Conservation (phyloP, 1,140 invertebrate genomes). For the Frieseomelitta varia region DNA sequence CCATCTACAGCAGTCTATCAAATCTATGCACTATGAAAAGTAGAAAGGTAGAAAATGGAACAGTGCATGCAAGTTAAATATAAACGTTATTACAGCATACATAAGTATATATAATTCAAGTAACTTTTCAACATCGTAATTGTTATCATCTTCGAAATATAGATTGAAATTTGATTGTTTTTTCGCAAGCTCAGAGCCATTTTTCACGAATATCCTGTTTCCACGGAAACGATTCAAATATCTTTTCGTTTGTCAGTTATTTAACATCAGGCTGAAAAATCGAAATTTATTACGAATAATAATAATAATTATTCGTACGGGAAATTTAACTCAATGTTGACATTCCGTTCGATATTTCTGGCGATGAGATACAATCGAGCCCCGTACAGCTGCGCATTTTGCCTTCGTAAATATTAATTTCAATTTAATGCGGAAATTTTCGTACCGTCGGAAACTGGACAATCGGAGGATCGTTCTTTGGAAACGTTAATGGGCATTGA, state of each 20-base stretch:
- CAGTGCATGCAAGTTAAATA: neutral
- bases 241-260: neutral
- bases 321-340: neutral
- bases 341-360: neutral
- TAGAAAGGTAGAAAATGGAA: neutral
- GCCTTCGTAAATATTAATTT: conserved; percentile 17
- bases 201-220: neutral
- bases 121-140: neutral
- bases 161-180: neutral
- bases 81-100: neutral
- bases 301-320: neutral
- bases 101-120: no score
- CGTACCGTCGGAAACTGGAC: neutral
- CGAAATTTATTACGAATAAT: neutral
- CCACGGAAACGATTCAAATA: fast-evolving
- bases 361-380: neutral
- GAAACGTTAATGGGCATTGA: neutral
- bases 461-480: neutral
- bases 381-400: neutral
- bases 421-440: conserved; percentile 3
- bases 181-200: neutral
- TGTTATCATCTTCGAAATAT: neutral
- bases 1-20: neutral
- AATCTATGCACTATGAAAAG: neutral
- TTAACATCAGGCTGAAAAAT: neutral